A percentile compares a stretch with the other conserved stretches of the same genome.
These are phyloP conservation scores for Lota lota DNA, from an alignment of 2,113 vertebrate species.

Conservation along the genomic window DNA sequence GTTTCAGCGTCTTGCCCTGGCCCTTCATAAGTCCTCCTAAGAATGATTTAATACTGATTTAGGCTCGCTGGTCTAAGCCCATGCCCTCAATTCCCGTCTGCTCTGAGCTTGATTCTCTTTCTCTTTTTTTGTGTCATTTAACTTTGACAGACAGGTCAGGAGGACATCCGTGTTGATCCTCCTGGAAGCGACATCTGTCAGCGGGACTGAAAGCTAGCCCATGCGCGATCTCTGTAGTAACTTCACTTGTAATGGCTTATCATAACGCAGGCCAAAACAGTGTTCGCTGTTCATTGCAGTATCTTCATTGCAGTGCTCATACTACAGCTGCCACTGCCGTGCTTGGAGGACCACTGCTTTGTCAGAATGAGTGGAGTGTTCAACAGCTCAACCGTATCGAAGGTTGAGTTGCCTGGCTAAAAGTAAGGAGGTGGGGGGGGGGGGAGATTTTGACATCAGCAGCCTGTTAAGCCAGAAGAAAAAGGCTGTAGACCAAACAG, in stretches of 20 bases:
- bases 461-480: not conserved
- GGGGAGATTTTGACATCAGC: slow-evolving; percentile 22
- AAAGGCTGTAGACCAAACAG: no score
- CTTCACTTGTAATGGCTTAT: slow-evolving; percentile 5
- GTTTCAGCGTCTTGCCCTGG: slow-evolving; percentile 18
- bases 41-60: slow-evolving; percentile 53
- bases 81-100: slow-evolving; percentile 67
- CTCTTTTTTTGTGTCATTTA: slow-evolving; percentile 18
- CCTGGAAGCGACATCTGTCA: slow-evolving; percentile 57
- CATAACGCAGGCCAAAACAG: not conserved
- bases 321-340: not conserved
- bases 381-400: not conserved
- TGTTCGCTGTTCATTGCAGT: no score
- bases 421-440: not conserved
- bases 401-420: not conserved
- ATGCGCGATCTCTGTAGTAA: not conserved
- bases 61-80: slow-evolving; percentile 51
- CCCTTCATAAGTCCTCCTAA: slow-evolving; percentile 44
- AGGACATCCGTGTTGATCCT: slow-evolving; percentile 27
- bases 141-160: slow-evolving; percentile 43
- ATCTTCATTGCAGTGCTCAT: no score
- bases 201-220: slow-evolving; percentile 5
- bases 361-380: not conserved
- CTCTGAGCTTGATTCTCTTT: slow-evolving; percentile 48
- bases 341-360: not conserved